Conservation (phyloP, 2,888 invertebrate species). For the Ophion costatus region DNA sequence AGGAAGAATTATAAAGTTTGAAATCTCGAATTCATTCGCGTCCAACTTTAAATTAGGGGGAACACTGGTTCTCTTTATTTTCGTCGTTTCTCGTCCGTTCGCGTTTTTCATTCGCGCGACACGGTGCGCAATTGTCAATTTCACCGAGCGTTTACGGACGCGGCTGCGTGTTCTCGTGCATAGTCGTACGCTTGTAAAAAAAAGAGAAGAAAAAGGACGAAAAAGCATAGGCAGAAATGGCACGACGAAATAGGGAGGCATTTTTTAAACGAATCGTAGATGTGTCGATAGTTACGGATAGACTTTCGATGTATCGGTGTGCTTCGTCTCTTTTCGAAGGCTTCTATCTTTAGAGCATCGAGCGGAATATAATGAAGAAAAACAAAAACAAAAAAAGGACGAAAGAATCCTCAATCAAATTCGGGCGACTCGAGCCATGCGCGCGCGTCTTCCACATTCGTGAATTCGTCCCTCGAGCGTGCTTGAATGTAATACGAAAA, state of each 20-base stretch:
- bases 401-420: constrained; percentile 76
- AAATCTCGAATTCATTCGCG: constrained; percentile 17
- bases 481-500: neutral
- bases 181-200: constrained; percentile 42
- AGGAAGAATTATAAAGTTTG: constrained; percentile 10
- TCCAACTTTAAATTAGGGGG: constrained; percentile 18
- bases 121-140: constrained; percentile 60
- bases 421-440: constrained; percentile 67
- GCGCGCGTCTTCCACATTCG: constrained; percentile 61
- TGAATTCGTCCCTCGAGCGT: constrained; percentile 29
- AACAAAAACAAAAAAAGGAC: constrained; percentile 52
- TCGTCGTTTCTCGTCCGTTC: neutral
- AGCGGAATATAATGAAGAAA: constrained; percentile 57
- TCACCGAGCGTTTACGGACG: constrained; percentile 52
- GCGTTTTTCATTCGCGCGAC: constrained; percentile 3
- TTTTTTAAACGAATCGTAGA: constrained; percentile 27
- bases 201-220: neutral
- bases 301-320: constrained; percentile 58
- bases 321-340: constrained; percentile 24
- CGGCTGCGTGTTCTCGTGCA: constrained; percentile 18
- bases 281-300: constrained; percentile 48
- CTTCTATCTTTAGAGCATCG: constrained; percentile 62
- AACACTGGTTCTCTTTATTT: constrained; percentile 9
- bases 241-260: neutral
- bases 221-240: neutral